Conservation (phyloP, 2,888 invertebrate genomes). For the Athrips mouffetella region DNA sequence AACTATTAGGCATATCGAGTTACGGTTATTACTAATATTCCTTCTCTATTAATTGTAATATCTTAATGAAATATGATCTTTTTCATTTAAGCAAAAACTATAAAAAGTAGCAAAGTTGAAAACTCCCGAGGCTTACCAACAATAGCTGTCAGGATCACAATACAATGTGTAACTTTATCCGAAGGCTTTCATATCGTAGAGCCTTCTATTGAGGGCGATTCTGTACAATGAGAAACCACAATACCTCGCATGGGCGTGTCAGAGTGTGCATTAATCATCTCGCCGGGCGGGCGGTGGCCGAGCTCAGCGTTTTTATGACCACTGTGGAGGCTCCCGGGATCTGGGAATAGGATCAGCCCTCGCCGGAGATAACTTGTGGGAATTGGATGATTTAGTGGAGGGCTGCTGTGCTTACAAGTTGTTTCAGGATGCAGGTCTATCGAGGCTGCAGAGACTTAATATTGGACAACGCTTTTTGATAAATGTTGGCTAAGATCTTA, state of each 20-base stretch:
- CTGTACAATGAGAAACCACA: slow-evolving; percentile 12
- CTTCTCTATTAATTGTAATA: too few species aligned
- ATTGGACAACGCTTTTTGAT: neutral
- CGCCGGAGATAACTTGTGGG: slow-evolving; percentile 31
- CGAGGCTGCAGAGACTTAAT: slow-evolving; percentile 21
- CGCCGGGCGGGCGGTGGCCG: slow-evolving; percentile 21
- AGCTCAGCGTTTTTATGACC: slow-evolving; percentile 32
- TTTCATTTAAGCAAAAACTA: slow-evolving; percentile 1
- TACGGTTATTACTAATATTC: too few species aligned
- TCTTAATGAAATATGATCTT: too few species aligned
- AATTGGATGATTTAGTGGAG: slow-evolving; percentile 35
- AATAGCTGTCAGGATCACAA: slow-evolving; percentile 9
- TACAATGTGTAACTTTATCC: slow-evolving; percentile 13
- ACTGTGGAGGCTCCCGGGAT: slow-evolving; percentile 22
- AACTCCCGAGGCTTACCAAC: slow-evolving; percentile 5
- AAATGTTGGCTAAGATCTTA: neutral
- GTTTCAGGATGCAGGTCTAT: slow-evolving; percentile 9
- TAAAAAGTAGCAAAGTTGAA: neutral
- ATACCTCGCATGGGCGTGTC: slow-evolving; percentile 22
- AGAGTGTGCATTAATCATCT: slow-evolving; percentile 31
- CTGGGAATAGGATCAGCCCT: neutral
- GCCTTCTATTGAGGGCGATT: slow-evolving; percentile 6
- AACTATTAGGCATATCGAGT: too few species aligned
- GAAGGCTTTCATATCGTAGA: slow-evolving; percentile 2
- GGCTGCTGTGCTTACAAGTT: slow-evolving; percentile 6